Base-by-base conservation (phyloP, 2,797 vertebrate species). In the Decapterus maruadsi region DNA sequence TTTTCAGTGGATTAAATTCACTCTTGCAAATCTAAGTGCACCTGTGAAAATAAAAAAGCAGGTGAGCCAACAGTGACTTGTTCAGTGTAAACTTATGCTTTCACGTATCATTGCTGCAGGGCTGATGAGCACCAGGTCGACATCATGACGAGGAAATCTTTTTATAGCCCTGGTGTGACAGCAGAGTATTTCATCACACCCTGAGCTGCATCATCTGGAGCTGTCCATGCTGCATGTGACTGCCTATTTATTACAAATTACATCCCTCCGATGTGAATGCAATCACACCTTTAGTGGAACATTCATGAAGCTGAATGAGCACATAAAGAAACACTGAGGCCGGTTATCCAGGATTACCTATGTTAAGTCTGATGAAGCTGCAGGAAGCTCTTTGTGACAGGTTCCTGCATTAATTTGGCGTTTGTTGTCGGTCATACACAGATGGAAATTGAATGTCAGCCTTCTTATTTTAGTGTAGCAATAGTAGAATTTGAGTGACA, bases 291-390 rank as follows among this genome's bases (percentile, higher is more conserved):
- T 82, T 48, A 83, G 78, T 80, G 55, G 65, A 58, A 34, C 69
- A 79, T 85, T 88, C 51, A 70, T 75, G 56, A 7, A 22, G 43
- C 22, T 81, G 58, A 82, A 86, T 74, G 63, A 78, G 56, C 66
- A 38, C 31, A 61, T 67, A 45, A 59, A 16, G 34, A 54, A 72
- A 51, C 14, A 1, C 19, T 2, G 29, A 61, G 20, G 14, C 55
- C 22, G 12, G 19, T 22, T 20, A 53, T 67, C 5, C 29, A 0
- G 3, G n/a, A 45, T 55, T 26, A 58, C 40, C 17, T 14, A 20
- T 16, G 7, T 46, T 46, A 64, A 26, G 31, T 48, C 20, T 63
- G 68, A 72, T 54, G 16, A 77, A 57, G 20, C 29, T 2, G 20
- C n/a, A 2, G 6, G 2, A 46, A 42, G 13, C 42, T 62, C 54